A percentile compares a stretch with the other conserved stretches of the same genome.
Evolutionary conservation across 2,797 vertebrate species (phyloP).

Genomic region (Liparis tanakae): DNA sequence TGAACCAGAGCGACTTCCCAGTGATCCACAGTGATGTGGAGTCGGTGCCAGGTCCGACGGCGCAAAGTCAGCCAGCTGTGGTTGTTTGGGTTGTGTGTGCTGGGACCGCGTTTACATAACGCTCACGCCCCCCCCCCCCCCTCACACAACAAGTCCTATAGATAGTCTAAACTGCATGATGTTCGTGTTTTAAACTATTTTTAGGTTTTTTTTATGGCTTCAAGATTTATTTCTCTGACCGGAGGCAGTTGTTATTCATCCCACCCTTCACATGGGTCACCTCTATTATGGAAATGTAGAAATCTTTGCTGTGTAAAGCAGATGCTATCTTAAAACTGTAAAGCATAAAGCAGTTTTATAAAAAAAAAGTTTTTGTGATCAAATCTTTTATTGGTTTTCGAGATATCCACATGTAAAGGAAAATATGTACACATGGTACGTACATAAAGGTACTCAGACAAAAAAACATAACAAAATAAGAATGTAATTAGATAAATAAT

Average conservation of each 20-base stretch:
- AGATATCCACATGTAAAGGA: too few species aligned
- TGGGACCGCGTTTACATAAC: conserved; percentile 77
- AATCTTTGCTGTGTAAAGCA: not conserved
- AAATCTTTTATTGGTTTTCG: too few species aligned
- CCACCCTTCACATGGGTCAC: not conserved
- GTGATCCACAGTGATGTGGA: conserved; percentile 66
- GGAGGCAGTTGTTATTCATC: not conserved
- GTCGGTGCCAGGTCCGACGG: conserved; percentile 73
- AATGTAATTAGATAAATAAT: too few species aligned
- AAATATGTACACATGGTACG: too few species aligned
- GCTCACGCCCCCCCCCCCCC: conserved; percentile 32
- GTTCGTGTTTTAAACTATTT: not conserved
- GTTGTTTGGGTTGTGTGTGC: conserved; percentile 60
- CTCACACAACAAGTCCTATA: conserved; percentile 47
- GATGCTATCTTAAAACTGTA: too few species aligned
- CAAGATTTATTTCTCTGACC: not conserved
- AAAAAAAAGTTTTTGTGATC: too few species aligned
- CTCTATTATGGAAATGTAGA: not conserved
- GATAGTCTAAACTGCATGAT: conserved; percentile 41
- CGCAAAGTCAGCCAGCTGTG: conserved; percentile 80
- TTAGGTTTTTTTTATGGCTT: conserved; percentile 5
- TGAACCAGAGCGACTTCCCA: conserved; percentile 77
- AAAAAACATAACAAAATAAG: too few species aligned
- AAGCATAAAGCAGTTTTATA: too few species aligned
- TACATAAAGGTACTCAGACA: too few species aligned